A percentile compares a stretch with the other conserved stretches of the same genome.
Evolutionary conservation across 2,113 vertebrate species (phyloP).

Genomic region (Zosterops lateralis): DNA sequence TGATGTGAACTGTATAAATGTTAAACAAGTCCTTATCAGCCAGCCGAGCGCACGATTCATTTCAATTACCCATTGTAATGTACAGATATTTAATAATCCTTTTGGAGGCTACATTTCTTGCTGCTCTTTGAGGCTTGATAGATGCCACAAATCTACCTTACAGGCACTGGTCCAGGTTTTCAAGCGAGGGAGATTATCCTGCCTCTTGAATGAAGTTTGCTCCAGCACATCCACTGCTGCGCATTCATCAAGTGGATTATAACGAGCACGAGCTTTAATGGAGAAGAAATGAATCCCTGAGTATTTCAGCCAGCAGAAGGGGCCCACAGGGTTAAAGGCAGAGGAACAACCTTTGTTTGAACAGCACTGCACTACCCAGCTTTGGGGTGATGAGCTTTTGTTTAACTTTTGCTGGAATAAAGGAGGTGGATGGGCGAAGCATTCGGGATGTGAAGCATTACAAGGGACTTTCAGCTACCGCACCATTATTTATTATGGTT

Average conservation of each 20-base stretch:
- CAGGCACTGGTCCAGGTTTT: conserved; percentile 28
- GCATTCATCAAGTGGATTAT: conserved; percentile 41
- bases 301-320: not conserved
- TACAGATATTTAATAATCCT: conserved; percentile 61
- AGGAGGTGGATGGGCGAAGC: not conserved
- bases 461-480: not conserved
- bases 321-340: not conserved
- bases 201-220: conserved; percentile 19
- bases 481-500: not conserved
- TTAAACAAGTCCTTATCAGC: conserved; percentile 61
- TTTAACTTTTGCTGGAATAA: not conserved
- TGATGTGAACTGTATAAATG: conserved; percentile 54
- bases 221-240: not conserved
- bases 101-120: conserved; percentile 43
- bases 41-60: not conserved
- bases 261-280: not conserved
- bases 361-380: not conserved
- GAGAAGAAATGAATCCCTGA: not conserved
- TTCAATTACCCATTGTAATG: conserved; percentile 55
- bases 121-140: conserved; percentile 56
- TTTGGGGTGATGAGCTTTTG: not conserved
- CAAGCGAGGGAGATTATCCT: conserved; percentile 39
- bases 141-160: conserved; percentile 46
- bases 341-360: not conserved
- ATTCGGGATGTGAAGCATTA: not conserved